Conservation (phyloP, 2,797 vertebrate species). For the Hipposideros larvatus region DNA sequence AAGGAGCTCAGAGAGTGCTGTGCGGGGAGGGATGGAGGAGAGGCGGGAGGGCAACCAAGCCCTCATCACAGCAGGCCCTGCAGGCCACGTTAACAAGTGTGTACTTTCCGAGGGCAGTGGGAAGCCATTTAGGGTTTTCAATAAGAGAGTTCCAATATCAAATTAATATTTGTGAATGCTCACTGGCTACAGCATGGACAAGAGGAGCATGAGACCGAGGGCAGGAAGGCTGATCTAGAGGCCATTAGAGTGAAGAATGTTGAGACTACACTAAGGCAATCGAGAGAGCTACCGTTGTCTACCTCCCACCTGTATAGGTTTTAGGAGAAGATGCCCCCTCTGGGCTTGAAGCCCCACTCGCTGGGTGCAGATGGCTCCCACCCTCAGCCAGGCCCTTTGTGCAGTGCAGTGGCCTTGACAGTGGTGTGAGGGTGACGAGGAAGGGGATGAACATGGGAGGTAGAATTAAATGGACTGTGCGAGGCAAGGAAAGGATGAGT, state of each 20-base stretch:
- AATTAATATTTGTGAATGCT: background rate
- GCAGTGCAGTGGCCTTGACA: background rate
- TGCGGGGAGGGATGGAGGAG: background rate
- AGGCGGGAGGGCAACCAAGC: background rate
- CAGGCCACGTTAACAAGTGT: background rate
- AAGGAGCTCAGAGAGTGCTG: background rate
- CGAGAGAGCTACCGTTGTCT: no score
- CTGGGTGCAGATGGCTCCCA: background rate
- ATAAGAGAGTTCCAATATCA: background rate
- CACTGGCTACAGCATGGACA: background rate
- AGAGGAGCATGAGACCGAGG: background rate
- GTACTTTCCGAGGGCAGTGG: background rate
- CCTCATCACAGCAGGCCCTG: background rate
- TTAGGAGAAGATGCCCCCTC: background rate
- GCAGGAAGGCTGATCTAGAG: background rate
- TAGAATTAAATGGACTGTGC: accelerated
- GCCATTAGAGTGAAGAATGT: background rate
- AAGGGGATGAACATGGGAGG: accelerated
- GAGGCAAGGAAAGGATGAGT: background rate
- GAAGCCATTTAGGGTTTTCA: background rate
- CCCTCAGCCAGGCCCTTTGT: background rate
- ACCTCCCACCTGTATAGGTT: background rate
- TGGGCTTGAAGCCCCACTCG: background rate
- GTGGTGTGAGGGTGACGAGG: background rate
- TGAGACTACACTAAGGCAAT: background rate